Base-by-base conservation (phyloP, 2,888 invertebrate species). In the Pinctada fucata region DNA sequence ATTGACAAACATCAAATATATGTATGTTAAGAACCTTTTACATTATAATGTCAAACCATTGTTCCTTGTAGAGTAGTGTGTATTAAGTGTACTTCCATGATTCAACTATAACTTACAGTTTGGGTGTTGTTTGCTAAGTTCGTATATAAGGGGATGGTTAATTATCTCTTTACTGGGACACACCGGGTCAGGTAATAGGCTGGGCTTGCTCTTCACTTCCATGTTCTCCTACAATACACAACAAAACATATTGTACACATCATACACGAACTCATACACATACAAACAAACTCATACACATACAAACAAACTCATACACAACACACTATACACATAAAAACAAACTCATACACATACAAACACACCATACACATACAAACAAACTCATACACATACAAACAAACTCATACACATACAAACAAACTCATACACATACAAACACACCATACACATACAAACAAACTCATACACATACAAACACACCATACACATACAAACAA, bases 121-220 rank as follows among this genome's bases (percentile, higher is more conserved):
- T 48, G 90, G 87, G 75, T 87, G 84, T 70, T 87, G 85, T 52
- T 83, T 78, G 48, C 83, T 81, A 45, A 89, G 85, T 45, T 86
- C 83, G 69, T 87, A 86, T 45, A 87, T 87, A 66, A 90, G 80
- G 31, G 86, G 84, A 67, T 87, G 86, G 79, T 86, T 88, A 50
- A 88, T 79, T 69, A 89, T 83, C 45, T 86, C 86, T 67, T 88
- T 87, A 70, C 87, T 88, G 50, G 87, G 87, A 72, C 85, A 84
- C 4, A 89, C 85, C 8, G 89, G 89, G 78, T 89, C 89, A 64
- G 89, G 89, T 50, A 89, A 72, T 45, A 90, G 83, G 72, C 89
- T 88, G 66, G 86, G 83, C 75, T 85, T 86, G 66, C 74, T 64
- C 16, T 8, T 50, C 31, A 50, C 74, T 16, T 45, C 66, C 16